Percentiles rank a stretch among this genome's conserved stretches.
phyloP scores from a whole-genome alignment of 2,888 invertebrate species.

The Brachynemurus nebulosus region DNA sequence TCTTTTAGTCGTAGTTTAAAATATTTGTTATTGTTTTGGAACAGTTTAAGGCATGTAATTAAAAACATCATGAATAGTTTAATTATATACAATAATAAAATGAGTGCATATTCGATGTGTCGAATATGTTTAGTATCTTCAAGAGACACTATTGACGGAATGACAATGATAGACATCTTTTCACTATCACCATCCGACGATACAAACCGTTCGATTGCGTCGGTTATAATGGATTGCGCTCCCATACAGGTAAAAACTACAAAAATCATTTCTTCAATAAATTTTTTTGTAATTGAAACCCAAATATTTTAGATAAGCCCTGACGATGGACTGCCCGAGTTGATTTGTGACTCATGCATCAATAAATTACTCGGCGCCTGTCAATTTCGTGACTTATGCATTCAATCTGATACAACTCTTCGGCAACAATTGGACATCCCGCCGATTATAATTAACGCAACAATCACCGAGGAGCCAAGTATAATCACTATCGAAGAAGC shows the following conservation, averaged over 20 bases:
- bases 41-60: too few relatives aligned
- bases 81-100: too few relatives aligned
- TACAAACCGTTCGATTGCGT: conserved; percentile 2
- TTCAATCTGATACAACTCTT: conserved; percentile 3
- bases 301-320: conserved; percentile 5
- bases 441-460: not conserved
- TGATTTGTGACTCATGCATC: conserved; percentile 3
- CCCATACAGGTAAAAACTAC: conserved; percentile 4
- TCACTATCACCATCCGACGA: conserved; percentile 1
- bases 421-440: conserved; percentile 6
- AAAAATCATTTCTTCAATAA: not conserved
- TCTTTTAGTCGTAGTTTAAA: too few relatives aligned
- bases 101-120: conserved; percentile 8
- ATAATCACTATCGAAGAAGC: not conserved
- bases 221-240: conserved; percentile 9
- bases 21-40: too few relatives aligned
- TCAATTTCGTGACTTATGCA: conserved; percentile 7
- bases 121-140: conserved; percentile 3
- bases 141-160: not conserved
- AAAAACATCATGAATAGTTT: too few relatives aligned
- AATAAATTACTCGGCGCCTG: conserved; percentile 4
- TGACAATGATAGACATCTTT: conserved; percentile 5
- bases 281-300: not conserved
- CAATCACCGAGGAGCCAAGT: not conserved
- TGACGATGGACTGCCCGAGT: conserved; percentile 7